Conservation (phyloP, 2,797 vertebrate genomes). For the Aphelocoma californica region DNA sequence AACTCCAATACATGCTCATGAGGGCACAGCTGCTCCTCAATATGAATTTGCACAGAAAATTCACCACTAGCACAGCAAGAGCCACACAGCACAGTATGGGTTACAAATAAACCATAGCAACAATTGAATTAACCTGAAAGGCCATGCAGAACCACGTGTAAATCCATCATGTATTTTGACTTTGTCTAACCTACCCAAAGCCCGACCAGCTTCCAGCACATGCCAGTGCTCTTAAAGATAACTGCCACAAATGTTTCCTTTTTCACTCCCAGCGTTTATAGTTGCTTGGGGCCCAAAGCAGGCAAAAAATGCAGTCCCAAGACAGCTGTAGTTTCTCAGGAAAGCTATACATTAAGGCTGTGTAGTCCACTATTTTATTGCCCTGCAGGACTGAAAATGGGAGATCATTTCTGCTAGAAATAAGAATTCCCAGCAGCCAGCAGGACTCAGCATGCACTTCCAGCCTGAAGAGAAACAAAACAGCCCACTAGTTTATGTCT, state of each 20-base stretch:
- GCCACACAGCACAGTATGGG: neutral
- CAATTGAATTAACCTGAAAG: neutral
- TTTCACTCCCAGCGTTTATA: neutral
- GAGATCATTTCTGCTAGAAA: neutral
- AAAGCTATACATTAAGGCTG: conserved; percentile 16
- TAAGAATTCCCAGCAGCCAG: neutral
- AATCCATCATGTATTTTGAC: neutral
- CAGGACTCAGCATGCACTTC: neutral
- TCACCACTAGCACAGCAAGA: neutral
- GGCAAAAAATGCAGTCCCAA: conserved; percentile 22
- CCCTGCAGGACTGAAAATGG: conserved; percentile 5
- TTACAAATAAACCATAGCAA: neutral
- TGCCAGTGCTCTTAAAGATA: neutral
- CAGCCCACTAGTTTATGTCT: neutral
- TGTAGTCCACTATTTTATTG: conserved; percentile 25
- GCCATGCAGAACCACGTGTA: neutral
- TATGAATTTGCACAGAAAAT: neutral
- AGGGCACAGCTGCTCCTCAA: neutral
- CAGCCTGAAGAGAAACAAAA: neutral
- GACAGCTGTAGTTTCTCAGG: conserved; percentile 50
- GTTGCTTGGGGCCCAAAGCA: conserved; percentile 4
- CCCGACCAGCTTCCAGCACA: neutral
- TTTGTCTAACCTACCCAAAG: neutral
- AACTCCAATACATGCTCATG: neutral
- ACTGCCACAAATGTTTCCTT: conserved; percentile 32